Evolutionary conservation across 2,888 invertebrate species (phyloP).

Genomic region (Hydroisotoma schaefferi): DNA sequence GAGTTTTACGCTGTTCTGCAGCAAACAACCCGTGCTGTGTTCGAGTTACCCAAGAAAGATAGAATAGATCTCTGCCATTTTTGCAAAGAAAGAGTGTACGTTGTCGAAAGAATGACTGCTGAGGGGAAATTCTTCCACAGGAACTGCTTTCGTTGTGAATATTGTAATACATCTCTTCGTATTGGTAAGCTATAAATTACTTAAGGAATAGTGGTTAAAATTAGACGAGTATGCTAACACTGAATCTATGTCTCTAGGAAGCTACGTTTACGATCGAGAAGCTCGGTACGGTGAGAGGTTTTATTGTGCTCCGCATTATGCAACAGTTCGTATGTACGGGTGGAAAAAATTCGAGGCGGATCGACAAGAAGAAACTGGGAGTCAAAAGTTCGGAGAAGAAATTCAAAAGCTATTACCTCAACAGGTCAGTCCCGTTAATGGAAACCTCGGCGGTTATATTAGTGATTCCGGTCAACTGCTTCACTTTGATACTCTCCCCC

Average conservation of each 20-base stretch:
- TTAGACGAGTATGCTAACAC: not conserved
- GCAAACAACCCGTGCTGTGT: conserved; percentile 35
- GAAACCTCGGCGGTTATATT: not conserved
- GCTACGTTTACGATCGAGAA: conserved; percentile 68
- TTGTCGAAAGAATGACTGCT: conserved; percentile 85
- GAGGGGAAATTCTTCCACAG: conserved; percentile 89
- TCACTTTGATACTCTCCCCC: conserved; percentile 5
- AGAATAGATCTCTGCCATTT: conserved; percentile 77
- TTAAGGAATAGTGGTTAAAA: not conserved
- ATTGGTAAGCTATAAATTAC: conserved; percentile 60
- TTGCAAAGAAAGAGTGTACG: conserved; percentile 86
- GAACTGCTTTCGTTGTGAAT: conserved; percentile 90
- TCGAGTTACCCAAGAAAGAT: conserved; percentile 60
- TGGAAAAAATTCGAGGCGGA: conserved; percentile 46
- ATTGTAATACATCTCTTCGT: conserved; percentile 79
- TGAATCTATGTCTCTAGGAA: conserved; percentile 53
- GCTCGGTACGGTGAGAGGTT: conserved; percentile 66
- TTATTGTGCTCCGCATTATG: conserved; percentile 59
- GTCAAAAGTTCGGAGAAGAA: conserved; percentile 6
- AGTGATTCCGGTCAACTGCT: conserved; percentile 13
- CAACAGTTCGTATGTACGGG: conserved; percentile 42
- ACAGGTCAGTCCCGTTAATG: conserved; percentile 36
- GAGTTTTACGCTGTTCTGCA: too few relatives aligned
- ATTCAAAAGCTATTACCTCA: not conserved
- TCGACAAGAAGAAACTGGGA: conserved; percentile 20